Base-by-base conservation (phyloP, 1,140 invertebrate genomes). In the Drosophila eugracilis region DNA sequence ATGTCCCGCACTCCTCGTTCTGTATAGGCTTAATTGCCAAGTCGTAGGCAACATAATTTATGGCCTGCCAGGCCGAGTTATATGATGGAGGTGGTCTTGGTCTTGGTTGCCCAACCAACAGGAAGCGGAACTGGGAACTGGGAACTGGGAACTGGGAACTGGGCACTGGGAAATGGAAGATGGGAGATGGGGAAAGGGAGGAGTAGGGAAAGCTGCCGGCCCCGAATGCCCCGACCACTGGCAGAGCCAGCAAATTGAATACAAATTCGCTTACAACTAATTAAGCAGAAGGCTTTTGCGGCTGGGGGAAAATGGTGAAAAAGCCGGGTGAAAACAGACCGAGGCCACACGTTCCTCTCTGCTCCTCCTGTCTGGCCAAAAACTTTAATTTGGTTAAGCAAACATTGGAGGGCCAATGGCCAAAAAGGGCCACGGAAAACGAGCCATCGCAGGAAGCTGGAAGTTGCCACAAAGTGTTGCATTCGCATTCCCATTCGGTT, bases 191-290 rank as follows among this genome's bases (percentile, higher is more conserved):
- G 9, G 26, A 5, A 28, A 10, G 7, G 12, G 5, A n/a, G 32
- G 10, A 15, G 22, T 21, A 15, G 37, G n/a, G 28, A 21, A 28
- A 9, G 49, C 24, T 22, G 50, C 36, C 37, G 55, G n/a, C n/a
- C n/a, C n/a, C n/a, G 50, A 37, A 24, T 59, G 24, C 50, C 36
- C 22, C 49, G 26, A 15, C 19, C 32, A 39, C 45, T 26, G 9
- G 32, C 22, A 52, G 74, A 42, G 30, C 32, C 24, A 39, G 50
- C 73, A 86, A 85, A 85, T 85, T 85, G 80, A 85, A 85, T 85
- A 85, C 72, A 85, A 85, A 85, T 86, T 80, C 77, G 67, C 76
- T 85, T 86, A 80, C 73, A 86, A 86, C 76, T 85, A 85, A 85
- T 85, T 85, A 85, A 72, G 59, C 75, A 67, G 59, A 75, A 70